These are phyloP conservation scores for Caenorhabditis japonica DNA, from an alignment of 2,888 invertebrate genomes.

Conservation along the genomic window DNA sequence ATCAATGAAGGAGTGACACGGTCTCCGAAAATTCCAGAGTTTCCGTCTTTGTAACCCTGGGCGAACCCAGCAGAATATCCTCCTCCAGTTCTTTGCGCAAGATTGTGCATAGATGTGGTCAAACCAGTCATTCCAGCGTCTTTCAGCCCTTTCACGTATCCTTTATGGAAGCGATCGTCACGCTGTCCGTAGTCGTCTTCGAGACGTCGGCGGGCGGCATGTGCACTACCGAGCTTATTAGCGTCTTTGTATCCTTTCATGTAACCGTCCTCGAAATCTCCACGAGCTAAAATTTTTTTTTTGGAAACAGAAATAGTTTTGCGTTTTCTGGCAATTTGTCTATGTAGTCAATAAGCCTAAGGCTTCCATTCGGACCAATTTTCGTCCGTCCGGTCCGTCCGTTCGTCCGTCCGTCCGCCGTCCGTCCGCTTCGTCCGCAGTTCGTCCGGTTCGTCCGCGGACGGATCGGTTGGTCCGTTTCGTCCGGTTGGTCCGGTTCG, in stretches of 20 bases:
- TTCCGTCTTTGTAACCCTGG: conserved; percentile 77
- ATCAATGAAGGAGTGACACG: conserved; percentile 75
- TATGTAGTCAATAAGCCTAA: too few species aligned
- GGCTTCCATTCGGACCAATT: too few species aligned
- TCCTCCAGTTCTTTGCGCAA: conserved; percentile 70
- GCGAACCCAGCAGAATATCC: conserved; percentile 77
- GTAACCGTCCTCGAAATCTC: conserved; percentile 76
- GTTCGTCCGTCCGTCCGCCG: too few species aligned
- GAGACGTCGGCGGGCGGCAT: conserved; percentile 68
- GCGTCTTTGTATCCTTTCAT: conserved; percentile 77
- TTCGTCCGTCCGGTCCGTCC: too few species aligned
- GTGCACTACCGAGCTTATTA: conserved; percentile 67
- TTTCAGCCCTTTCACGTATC: conserved; percentile 75
- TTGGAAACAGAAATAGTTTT: too few species aligned
- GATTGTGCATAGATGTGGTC: conserved; percentile 77
- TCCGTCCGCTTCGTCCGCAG: too few species aligned
- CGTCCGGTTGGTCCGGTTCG: too few species aligned
- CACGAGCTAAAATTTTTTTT: conserved; percentile 48
- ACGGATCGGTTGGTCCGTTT: too few species aligned
- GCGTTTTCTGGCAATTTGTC: too few species aligned
- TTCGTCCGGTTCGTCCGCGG: too few species aligned
- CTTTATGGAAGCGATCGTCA: conserved; percentile 74
- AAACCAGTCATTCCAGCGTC: conserved; percentile 77
- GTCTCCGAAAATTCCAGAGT: conserved; percentile 77
- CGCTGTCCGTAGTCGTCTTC: conserved; percentile 72